Evolutionary conservation across 2,113 vertebrate species (phyloP).

Genomic region (Catharus fuscescens): DNA sequence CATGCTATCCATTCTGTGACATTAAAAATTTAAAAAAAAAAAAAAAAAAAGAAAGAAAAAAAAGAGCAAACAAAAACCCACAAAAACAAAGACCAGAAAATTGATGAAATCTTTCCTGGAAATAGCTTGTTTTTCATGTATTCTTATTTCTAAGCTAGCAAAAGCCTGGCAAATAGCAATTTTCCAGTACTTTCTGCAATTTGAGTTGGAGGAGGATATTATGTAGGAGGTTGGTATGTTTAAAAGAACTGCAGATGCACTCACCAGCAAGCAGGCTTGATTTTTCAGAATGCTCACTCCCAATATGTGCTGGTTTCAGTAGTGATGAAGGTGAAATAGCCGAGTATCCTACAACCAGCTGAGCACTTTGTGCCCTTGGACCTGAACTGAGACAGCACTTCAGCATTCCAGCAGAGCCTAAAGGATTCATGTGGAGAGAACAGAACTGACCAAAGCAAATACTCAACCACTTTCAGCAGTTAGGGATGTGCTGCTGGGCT

Average conservation of each 20-base stretch:
- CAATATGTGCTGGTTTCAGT: not conserved
- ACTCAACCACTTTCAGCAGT: not conserved
- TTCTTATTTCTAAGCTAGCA: not conserved
- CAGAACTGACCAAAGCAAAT: not conserved
- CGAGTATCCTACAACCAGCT: not conserved
- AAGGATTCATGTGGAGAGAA: not conserved
- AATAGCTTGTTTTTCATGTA: not conserved
- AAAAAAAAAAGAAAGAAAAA: no score
- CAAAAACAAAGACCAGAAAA: not conserved
- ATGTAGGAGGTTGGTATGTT: not conserved
- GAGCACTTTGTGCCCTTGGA: not conserved
- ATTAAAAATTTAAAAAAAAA: not conserved
- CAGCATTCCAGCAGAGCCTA: not conserved
- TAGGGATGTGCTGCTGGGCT: not conserved
- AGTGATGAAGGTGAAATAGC: not conserved
- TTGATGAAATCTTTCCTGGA: not conserved
- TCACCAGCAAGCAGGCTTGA: not conserved
- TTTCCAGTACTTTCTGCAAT: conserved; percentile 2
- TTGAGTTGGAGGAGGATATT: not conserved
- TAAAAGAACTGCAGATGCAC: not conserved
- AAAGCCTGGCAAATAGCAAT: not conserved
- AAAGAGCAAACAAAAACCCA: not conserved
- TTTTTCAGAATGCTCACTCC: not conserved
- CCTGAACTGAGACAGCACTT: not conserved
- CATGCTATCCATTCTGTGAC: not conserved